A percentile compares a stretch with the other conserved stretches of the same genome.
phyloP scores from a whole-genome alignment of 1,140 invertebrate species.

The Spodoptera litura region DNA sequence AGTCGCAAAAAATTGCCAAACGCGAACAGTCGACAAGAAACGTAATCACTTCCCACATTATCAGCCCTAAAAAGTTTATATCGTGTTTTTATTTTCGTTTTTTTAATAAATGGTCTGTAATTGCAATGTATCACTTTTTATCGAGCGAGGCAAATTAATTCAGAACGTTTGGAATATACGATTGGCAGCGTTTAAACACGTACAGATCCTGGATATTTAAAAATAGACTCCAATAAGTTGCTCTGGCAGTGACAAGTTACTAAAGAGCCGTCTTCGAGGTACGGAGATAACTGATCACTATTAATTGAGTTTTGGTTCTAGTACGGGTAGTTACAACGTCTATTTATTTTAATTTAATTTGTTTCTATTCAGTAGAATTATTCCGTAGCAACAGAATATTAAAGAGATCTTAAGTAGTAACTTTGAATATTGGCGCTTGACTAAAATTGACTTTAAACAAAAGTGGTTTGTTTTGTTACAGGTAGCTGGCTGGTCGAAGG shows the following conservation, averaged over 20 bases:
- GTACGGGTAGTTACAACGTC: background rate
- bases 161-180: slow-evolving; percentile 8
- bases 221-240: slow-evolving; percentile 16
- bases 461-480: background rate
- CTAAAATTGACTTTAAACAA: background rate
- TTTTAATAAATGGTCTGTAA: slow-evolving; percentile 10
- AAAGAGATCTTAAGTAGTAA: background rate
- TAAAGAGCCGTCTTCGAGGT: background rate
- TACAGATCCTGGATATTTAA: background rate
- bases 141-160: slow-evolving; percentile 13
- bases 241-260: slow-evolving; percentile 17
- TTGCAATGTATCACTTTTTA: slow-evolving; percentile 33
- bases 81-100: slow-evolving; percentile 37
- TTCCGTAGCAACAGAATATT: background rate
- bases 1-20: slow-evolving; percentile 64
- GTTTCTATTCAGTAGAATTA: no score
- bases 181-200: slow-evolving; percentile 8
- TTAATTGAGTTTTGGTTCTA: slow-evolving; percentile 9
- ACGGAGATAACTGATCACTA: slow-evolving; percentile 15
- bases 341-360: background rate
- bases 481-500: no score
- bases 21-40: slow-evolving; percentile 47
- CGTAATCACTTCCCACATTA: slow-evolving; percentile 46
- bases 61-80: slow-evolving; percentile 33
- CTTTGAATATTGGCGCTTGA: background rate